Evolutionary conservation across 2,888 invertebrate species (phyloP).

Genomic region (Hydrotaea diabolus): DNA sequence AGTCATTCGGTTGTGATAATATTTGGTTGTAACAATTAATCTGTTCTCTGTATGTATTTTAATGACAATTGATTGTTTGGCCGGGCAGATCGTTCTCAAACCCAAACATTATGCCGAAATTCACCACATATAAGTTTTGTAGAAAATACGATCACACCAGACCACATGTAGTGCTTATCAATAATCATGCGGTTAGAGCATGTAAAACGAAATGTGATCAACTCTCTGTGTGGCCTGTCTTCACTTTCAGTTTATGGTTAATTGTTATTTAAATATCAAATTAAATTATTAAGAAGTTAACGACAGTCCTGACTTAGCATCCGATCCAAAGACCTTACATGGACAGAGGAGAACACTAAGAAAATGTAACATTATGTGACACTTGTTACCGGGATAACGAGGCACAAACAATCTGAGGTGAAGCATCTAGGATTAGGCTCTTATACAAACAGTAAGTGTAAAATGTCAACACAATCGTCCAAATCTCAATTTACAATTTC

Average conservation of each 20-base stretch:
- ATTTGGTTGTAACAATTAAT: no score
- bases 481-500: constrained; percentile 62
- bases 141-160: no score
- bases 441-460: constrained; percentile 59
- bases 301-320: no score
- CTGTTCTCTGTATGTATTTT: no score
- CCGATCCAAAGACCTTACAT: constrained; percentile 23
- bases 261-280: constrained; percentile 52
- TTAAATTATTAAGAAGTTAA: constrained; percentile 59
- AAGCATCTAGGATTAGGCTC: constrained; percentile 37
- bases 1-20: no score
- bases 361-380: constrained; percentile 40
- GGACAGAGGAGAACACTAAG: constrained; percentile 24
- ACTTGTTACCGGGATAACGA: constrained; percentile 38
- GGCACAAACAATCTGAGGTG: not conserved
- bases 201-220: not conserved
- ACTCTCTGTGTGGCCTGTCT: constrained; percentile 47
- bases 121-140: no score
- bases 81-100: no score
- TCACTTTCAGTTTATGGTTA: not conserved
- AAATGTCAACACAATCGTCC: constrained; percentile 63
- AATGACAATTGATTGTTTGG: no score
- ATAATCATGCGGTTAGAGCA: not conserved
- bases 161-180: no score
- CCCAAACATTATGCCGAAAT: no score